Evolutionary conservation across 2,888 invertebrate genomes (phyloP), one percentile per base, ranked within the genome.

Genomic region (Automeris io): DNA sequence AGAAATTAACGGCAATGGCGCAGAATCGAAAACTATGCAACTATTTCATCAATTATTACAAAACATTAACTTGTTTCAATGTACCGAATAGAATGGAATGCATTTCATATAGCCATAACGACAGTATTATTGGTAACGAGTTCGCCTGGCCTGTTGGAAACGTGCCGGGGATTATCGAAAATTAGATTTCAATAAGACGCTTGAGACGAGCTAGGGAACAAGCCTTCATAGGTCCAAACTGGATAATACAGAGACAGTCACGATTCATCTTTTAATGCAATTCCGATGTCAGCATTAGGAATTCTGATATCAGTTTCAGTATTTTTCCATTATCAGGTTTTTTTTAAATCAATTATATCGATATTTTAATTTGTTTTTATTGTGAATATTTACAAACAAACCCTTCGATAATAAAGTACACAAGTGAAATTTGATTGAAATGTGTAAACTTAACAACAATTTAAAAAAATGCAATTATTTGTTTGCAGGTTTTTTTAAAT

Each of bases 171-270:
- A 82, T 83, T 83, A 83, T 68, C 75, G 79, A 81, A 83, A 83
- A 85, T 83, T 82, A 79, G 78, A 83, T 85, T 85, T 82, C 85
- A 82, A 83, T 83, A 82, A 83, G 81, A 82, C 76, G 81, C 68
- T 77, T 75, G 77, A 73, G 67, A 58, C 73, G 70, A 60, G 62
- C 62, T 70, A 67, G 57, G 69, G 65, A 67, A 72, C 74, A 73
- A 74, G 76, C 71, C 76, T 70, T n/a, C n/a, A n/a, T n/a, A 70
- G 74, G 70, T 65, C 63, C 69, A 70, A 76, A 72, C 74, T 68
- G 71, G 61, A 68, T 66, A 72, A 67, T 63, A 67, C 67, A 59
- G 69, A 70, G 76, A 74, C 73, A 74, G 77, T 75, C 80, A 81
- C 76, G 78, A 66, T 74, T 61, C 64, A 70, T 65, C 65, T 72